Evolutionary conservation across 1,140 invertebrate species (phyloP), one percentile per base, ranked within the genome.

Genomic region (Plutomurus gul): DNA sequence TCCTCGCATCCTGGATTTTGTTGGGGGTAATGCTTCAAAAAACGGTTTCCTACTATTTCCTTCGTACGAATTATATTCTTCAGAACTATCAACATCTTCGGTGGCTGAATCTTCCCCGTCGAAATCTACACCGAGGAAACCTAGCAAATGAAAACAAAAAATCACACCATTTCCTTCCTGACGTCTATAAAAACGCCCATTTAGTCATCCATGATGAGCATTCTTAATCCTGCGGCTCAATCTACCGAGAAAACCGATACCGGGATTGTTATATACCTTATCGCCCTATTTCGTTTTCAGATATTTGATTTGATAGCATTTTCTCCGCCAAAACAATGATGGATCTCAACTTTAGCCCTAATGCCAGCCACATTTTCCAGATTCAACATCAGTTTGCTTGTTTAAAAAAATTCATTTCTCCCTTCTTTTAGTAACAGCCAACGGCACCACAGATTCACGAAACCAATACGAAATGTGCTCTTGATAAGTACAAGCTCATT

Each of bases 161-260:
- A 40, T 72, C 39, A 72, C 22, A 72, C 36, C 70, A 25, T 72
- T 72, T 39, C 39, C 70, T 72, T 43, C 70, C 70, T 72, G 36
- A 40, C 70, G 36, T 36, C 73, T 49, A 49, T 37, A 70, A 77
- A 77, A 70, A 77, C 56, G 56, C 56, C 46, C 56, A 70, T 77
- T 77, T 77, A 77, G 60, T 40, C 36, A 46, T 36, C 39, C 75
- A 65, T 75, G 73, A 77, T 77, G 37, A 56, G 37, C 75, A 43
- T 65, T 16, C 40, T 46, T 77, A 77, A 77, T 77, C 76, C 65
- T 33, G 20, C 25, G 39, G 51, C 60, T 60, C 76, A 77, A 77
- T 77, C 51, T 49, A 51, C 25, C 16, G 33, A 56, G 39, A 71
- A 72, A 72, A 22, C 72, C 36, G 40, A 74, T 47, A 47, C 43